phyloP scores from a whole-genome alignment of 2,113 vertebrate species.

The Tetrax tetrax region DNA sequence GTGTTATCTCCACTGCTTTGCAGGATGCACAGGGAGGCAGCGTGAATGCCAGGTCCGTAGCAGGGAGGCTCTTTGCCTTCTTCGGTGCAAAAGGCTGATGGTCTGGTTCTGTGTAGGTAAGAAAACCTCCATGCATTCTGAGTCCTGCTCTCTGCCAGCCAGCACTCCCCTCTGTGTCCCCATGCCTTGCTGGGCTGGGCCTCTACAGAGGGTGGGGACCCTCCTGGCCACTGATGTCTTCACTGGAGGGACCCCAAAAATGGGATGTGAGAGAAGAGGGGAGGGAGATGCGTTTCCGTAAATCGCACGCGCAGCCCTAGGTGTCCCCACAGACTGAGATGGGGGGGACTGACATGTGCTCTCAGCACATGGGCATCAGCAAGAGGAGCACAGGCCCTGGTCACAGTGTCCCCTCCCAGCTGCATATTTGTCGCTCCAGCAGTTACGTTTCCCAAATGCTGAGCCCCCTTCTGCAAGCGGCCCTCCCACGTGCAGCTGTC shows the following conservation, averaged over 20 bases:
- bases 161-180: accelerated
- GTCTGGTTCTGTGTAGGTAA: background rate
- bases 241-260: background rate
- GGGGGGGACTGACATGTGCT: background rate
- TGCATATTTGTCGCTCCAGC: too few relatives aligned
- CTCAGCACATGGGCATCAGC: background rate
- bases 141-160: background rate
- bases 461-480: background rate
- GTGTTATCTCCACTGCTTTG: background rate
- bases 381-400: background rate
- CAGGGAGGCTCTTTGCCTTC: background rate
- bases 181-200: background rate
- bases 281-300: background rate
- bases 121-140: background rate
- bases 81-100: background rate
- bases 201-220: background rate
- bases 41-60: background rate
- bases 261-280: background rate
- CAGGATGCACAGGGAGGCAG: background rate
- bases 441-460: background rate
- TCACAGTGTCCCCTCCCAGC: background rate
- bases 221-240: background rate
- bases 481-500: accelerated
- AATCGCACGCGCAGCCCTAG: background rate
- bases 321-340: background rate